A percentile compares a stretch with the other conserved stretches of the same genome.
Evolutionary conservation across 1,140 invertebrate species (phyloP).

Genomic region (Neodiprion fabricii): DNA sequence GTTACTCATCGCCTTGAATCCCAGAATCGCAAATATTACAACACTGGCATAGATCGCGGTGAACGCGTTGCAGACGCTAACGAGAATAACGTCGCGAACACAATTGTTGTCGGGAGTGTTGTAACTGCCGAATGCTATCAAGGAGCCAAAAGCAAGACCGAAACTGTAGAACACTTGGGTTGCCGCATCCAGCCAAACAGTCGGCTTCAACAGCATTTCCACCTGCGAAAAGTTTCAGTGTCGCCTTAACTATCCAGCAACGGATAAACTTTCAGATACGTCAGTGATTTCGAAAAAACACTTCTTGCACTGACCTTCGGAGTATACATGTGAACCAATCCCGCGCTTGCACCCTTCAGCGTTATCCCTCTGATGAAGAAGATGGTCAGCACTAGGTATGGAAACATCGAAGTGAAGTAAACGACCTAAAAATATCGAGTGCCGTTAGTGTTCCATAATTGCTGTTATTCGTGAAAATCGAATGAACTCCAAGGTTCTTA

Average conservation of each 20-base stretch:
- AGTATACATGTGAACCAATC: constrained; percentile 90
- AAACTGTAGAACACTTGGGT: constrained; percentile 97
- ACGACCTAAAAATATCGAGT: constrained; percentile 71
- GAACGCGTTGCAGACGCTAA: constrained; percentile 88
- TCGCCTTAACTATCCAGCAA: neutral
- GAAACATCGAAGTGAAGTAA: constrained; percentile 96
- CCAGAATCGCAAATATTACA: constrained; percentile 88
- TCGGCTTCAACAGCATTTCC: constrained; percentile 79
- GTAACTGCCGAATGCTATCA: constrained; percentile 91
- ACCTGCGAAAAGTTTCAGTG: constrained; percentile 61
- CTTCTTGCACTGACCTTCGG: constrained; percentile 71
- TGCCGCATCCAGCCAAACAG: constrained; percentile 92
- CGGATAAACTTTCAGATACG: too few species aligned
- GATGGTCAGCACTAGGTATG: constrained; percentile 93
- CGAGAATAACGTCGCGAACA: constrained; percentile 86
- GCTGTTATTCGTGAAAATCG: neutral
- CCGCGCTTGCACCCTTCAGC: constrained; percentile 85
- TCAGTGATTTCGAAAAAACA: too few species aligned
- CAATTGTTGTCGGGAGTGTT: constrained; percentile 91
- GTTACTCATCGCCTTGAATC: constrained; percentile 85
- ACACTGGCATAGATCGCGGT: constrained; percentile 95
- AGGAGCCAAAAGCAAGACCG: constrained; percentile 89
- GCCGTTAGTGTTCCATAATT: neutral
- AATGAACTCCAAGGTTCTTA: neutral
- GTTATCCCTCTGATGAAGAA: constrained; percentile 94